A percentile compares a stretch with the other conserved stretches of the same genome.
These are phyloP conservation scores for Heteromormyrus szaboi DNA, from an alignment of 2,797 vertebrate genomes.

Conservation along the genomic window DNA sequence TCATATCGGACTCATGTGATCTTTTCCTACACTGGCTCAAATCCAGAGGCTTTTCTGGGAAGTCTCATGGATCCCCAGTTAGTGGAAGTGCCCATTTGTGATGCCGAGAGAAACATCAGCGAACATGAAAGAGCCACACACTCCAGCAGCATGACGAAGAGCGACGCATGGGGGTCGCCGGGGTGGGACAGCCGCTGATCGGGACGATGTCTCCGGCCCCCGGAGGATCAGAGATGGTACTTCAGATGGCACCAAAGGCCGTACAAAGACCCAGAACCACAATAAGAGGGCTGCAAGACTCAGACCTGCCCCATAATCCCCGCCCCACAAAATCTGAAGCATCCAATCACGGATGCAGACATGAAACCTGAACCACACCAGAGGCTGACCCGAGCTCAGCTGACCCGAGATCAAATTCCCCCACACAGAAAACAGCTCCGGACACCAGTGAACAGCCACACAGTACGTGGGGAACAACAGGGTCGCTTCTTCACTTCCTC, in stretches of 20 bases:
- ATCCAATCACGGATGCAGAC: background rate
- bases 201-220: background rate
- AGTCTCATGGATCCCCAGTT: background rate
- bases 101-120: background rate
- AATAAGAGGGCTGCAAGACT: background rate
- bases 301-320: background rate
- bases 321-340: background rate
- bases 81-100: background rate
- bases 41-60: background rate
- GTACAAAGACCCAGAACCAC: background rate
- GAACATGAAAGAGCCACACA: background rate
- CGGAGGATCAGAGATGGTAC: background rate
- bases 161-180: background rate
- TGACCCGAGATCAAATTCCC: background rate
- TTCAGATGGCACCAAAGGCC: background rate
- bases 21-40: background rate
- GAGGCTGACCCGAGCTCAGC: background rate
- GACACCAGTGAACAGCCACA: background rate
- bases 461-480: background rate
- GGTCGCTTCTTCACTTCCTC: background rate
- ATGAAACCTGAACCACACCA: background rate
- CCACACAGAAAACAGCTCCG: background rate
- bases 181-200: background rate
- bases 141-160: background rate
- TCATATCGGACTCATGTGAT: background rate